Conservation (phyloP, 1,140 invertebrate species). For the Dendrolimus kikuchii region DNA sequence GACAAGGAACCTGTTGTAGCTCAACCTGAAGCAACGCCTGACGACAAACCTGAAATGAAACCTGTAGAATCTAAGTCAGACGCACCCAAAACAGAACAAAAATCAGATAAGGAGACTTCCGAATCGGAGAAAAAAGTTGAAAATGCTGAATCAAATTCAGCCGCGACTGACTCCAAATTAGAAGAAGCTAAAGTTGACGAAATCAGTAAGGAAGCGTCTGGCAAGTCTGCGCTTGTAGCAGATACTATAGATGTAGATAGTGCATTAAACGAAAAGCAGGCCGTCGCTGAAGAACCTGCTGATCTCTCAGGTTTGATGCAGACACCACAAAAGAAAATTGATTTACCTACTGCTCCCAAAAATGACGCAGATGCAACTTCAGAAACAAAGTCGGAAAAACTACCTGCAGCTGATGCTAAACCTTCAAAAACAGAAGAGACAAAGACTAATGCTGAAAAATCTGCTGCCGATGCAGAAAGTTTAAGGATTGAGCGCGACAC, state of each 20-base stretch:
- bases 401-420: constrained; percentile 18
- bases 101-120: too few relatives aligned
- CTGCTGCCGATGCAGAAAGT: constrained; percentile 9
- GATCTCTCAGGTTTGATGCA: constrained; percentile 43
- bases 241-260: constrained; percentile 46
- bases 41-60: constrained; percentile 26
- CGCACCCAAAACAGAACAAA: not conserved
- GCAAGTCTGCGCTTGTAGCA: constrained; percentile 36
- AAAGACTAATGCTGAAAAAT: constrained; percentile 10
- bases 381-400: constrained; percentile 4
- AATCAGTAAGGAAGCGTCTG: constrained; percentile 30
- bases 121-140: constrained; percentile 17
- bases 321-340: constrained; percentile 27
- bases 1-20: constrained; percentile 24
- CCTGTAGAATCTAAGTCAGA: constrained; percentile 13
- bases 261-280: constrained; percentile 37
- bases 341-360: constrained; percentile 14
- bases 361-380: constrained; percentile 13
- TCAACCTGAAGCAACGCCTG: constrained; percentile 25
- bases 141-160: constrained; percentile 14
- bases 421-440: constrained; percentile 24
- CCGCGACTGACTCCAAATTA: constrained; percentile 27
- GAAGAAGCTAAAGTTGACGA: constrained; percentile 49
- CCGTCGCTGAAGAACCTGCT: constrained; percentile 46
- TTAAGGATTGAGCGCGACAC: too few relatives aligned